These are phyloP conservation scores for Perdita meconis DNA, from an alignment of 2,888 invertebrate species.

Conservation along the genomic window DNA sequence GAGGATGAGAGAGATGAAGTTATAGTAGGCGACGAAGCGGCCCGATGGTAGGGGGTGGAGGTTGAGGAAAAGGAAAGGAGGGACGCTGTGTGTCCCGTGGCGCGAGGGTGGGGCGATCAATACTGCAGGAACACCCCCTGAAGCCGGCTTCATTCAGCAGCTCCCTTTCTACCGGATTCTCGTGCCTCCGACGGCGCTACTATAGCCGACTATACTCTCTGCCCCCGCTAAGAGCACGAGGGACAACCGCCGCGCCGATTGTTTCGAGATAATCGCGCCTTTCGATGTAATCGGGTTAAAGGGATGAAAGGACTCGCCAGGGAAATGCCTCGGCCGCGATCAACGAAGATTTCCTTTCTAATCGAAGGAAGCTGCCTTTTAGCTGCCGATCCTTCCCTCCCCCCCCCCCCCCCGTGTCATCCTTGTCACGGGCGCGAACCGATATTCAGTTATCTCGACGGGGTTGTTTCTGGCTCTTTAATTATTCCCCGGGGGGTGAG, in stretches of 20 bases:
- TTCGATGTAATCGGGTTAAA: slow-evolving; percentile 57
- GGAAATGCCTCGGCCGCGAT: slow-evolving; percentile 3
- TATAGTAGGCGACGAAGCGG: slow-evolving; percentile 17
- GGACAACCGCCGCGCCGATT: slow-evolving; percentile 38
- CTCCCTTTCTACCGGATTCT: slow-evolving; percentile 55
- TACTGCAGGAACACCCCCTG: slow-evolving; percentile 75
- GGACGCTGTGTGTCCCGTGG: slow-evolving; percentile 60
- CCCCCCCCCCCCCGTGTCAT: too few relatives aligned
- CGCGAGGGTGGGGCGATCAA: slow-evolving; percentile 81
- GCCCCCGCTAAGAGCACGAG: slow-evolving; percentile 27
- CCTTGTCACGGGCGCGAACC: too few relatives aligned
- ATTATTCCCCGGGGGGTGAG: too few relatives aligned
- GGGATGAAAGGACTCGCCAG: slow-evolving; percentile 32
- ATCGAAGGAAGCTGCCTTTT: too few relatives aligned
- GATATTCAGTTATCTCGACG: too few relatives aligned
- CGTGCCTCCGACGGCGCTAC: slow-evolving; percentile 37
- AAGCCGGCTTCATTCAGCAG: slow-evolving; percentile 77
- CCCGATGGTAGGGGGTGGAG: slow-evolving; percentile 10
- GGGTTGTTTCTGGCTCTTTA: too few relatives aligned
- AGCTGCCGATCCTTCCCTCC: too few relatives aligned
- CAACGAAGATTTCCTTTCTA: neutral
- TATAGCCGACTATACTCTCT: slow-evolving; percentile 56
- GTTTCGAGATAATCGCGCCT: slow-evolving; percentile 53
- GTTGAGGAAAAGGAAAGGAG: slow-evolving; percentile 40
- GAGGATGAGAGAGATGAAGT: slow-evolving; percentile 18